phyloP scores from a whole-genome alignment of 2,888 invertebrate species.

The Hirtodrosophila cameraria region DNA sequence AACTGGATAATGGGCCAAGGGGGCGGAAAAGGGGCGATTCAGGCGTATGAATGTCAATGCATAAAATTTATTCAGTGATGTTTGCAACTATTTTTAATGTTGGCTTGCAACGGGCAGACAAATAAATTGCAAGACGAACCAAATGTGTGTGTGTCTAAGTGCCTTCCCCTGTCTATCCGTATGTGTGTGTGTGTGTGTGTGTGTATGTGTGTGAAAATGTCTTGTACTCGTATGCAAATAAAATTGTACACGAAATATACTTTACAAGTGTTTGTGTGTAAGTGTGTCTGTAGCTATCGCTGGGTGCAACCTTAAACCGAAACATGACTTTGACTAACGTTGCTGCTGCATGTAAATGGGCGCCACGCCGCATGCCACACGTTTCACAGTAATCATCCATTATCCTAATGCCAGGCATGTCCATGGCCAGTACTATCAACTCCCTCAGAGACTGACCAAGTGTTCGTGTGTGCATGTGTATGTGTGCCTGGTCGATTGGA shows the following conservation, averaged over 20 bases:
- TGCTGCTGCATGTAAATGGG: slow-evolving; percentile 74
- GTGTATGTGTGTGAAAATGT: slow-evolving; percentile 9
- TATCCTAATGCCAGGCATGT: slow-evolving; percentile 78
- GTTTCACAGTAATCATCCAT: slow-evolving; percentile 79
- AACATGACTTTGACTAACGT: slow-evolving; percentile 79
- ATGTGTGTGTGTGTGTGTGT: background rate
- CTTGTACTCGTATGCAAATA: slow-evolving; percentile 66
- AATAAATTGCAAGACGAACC: slow-evolving; percentile 78
- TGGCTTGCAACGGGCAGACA: slow-evolving; percentile 43
- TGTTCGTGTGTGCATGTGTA: slow-evolving; percentile 14
- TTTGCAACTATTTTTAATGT: slow-evolving; percentile 71
- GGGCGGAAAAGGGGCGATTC: background rate
- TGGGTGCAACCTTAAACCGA: slow-evolving; percentile 51
- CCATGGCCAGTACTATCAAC: slow-evolving; percentile 43
- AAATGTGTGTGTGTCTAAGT: slow-evolving; percentile 62
- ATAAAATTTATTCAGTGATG: slow-evolving; percentile 72
- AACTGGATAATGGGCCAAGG: slow-evolving; percentile 22
- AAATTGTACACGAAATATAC: slow-evolving; percentile 79
- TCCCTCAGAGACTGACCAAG: slow-evolving; percentile 52
- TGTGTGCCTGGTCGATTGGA: slow-evolving; percentile 64
- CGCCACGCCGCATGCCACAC: slow-evolving; percentile 70
- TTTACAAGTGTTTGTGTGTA: slow-evolving; percentile 38
- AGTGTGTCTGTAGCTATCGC: slow-evolving; percentile 13
- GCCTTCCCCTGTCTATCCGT: slow-evolving; percentile 37
- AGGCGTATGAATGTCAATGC: slow-evolving; percentile 70